These are phyloP conservation scores for Epistrophe eligans DNA, from an alignment of 2,888 invertebrate species.

Conservation along the genomic window DNA sequence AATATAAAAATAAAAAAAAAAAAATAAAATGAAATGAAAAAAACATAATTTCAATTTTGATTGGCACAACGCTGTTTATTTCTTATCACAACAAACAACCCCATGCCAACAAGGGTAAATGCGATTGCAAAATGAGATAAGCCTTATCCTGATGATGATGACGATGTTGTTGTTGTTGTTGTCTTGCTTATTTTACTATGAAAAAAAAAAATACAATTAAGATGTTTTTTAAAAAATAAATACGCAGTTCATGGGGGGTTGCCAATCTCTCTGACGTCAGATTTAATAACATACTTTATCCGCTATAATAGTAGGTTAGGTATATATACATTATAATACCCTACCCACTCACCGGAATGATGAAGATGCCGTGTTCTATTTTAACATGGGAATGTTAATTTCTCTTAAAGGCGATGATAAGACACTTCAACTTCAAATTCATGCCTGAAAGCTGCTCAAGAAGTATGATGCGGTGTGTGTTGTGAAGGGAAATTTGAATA, in stretches of 20 bases:
- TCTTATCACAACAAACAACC: constrained; percentile 18
- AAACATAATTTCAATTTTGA: constrained; percentile 25
- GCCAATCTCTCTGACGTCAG: constrained; percentile 19
- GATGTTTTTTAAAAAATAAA: background rate
- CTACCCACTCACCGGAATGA: background rate
- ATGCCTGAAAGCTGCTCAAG: background rate
- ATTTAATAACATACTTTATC: background rate
- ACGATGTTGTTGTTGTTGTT: background rate
- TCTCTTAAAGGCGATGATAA: background rate
- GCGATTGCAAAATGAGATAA: background rate
- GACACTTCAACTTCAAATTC: background rate
- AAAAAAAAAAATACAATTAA: constrained; percentile 30
- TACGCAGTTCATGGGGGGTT: constrained; percentile 25
- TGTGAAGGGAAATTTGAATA: background rate
- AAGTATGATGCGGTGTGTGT: background rate
- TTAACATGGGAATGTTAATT: background rate
- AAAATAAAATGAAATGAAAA: background rate
- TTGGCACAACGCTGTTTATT: constrained; percentile 34
- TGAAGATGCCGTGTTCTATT: constrained; percentile 10
- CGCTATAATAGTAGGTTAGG: background rate
- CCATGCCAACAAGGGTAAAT: constrained; percentile 16
- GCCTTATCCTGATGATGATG: constrained; percentile 1
- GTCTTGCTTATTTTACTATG: background rate
- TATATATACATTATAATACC: too few species aligned
- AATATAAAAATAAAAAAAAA: background rate